phyloP scores from a whole-genome alignment of 2,797 vertebrate species.

The Kryptopterus vitreolus region DNA sequence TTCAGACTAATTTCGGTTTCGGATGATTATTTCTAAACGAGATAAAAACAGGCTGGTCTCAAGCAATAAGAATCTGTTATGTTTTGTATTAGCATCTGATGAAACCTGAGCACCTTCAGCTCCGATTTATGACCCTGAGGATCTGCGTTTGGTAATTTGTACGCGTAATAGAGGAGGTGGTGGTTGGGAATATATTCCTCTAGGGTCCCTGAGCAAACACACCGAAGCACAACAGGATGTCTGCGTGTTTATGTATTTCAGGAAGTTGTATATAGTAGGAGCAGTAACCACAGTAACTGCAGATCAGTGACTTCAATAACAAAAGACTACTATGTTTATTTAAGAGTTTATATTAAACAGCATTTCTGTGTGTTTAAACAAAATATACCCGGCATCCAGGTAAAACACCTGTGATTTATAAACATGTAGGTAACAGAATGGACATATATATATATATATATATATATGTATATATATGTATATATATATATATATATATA shows the following conservation, averaged over 20 bases:
- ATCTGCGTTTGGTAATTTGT: background rate
- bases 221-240: background rate
- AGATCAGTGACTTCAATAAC: background rate
- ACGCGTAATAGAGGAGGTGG: slow-evolving; percentile 1
- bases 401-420: background rate
- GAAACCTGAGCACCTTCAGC: background rate
- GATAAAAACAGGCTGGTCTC: background rate
- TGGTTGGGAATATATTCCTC: background rate
- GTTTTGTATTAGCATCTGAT: background rate
- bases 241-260: background rate
- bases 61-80: background rate
- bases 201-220: slow-evolving; percentile 3
- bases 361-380: background rate
- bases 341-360: background rate
- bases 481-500: too few relatives aligned
- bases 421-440: too few relatives aligned
- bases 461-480: too few relatives aligned
- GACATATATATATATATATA: too few relatives aligned
- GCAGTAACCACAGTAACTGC: background rate
- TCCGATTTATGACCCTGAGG: background rate
- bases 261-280: background rate
- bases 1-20: background rate
- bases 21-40: background rate
- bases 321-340: background rate
- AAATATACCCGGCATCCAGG: background rate